A percentile compares a stretch with the other conserved stretches of the same genome.
These are phyloP conservation scores for Tribolium madens DNA, from an alignment of 1,140 invertebrate genomes.

Conservation along the genomic window DNA sequence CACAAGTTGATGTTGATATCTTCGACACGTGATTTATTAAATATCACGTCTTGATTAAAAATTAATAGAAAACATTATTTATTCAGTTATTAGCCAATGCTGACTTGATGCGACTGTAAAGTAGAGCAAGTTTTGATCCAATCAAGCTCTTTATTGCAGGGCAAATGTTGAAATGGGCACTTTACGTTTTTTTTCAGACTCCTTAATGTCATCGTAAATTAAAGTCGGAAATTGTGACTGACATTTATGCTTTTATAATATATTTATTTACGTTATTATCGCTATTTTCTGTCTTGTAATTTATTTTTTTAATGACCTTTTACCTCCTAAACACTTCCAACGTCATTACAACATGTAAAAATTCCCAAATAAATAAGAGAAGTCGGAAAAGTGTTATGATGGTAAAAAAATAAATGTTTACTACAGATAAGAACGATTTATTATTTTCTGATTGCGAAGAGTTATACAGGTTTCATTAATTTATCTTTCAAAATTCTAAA, in stretches of 20 bases:
- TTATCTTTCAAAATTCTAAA: not conserved
- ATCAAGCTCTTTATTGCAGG: constrained; percentile 30
- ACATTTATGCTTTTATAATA: constrained; percentile 37
- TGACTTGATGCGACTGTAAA: constrained; percentile 2
- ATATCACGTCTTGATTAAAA: not conserved
- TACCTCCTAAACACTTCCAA: not conserved
- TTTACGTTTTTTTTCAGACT: constrained; percentile 26
- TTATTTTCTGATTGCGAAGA: too few relatives aligned
- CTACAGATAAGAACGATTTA: not conserved
- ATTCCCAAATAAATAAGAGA: not conserved
- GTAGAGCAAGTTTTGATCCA: constrained; percentile 24
- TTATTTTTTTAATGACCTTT: constrained; percentile 19
- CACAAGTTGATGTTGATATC: not conserved
- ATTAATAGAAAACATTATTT: not conserved
- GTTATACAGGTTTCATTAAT: not conserved
- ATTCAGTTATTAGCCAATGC: constrained; percentile 20
- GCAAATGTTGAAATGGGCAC: constrained; percentile 35
- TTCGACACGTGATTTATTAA: not conserved
- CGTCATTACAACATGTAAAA: not conserved
- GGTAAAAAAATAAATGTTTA: not conserved
- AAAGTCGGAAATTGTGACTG: constrained; percentile 36
- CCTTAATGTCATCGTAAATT: constrained; percentile 37
- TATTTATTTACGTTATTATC: constrained; percentile 35
- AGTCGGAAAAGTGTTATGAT: not conserved
- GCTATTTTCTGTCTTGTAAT: not conserved